Conservation (phyloP, 2,797 vertebrate species). For the Carcharodon carcharias region DNA sequence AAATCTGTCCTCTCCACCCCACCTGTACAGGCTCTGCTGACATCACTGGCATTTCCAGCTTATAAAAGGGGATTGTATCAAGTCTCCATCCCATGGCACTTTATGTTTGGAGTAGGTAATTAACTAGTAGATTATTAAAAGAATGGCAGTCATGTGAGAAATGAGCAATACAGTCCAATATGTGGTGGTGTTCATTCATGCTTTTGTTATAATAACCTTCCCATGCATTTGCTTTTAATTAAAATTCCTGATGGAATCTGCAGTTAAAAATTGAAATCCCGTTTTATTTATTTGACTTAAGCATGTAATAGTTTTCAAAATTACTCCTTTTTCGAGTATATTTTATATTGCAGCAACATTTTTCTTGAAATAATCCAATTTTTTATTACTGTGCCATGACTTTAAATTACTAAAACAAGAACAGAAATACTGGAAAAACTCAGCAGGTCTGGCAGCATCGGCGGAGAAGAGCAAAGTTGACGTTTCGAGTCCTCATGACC, state of each 20-base stretch:
- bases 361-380: not conserved
- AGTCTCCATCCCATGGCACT: too few species aligned
- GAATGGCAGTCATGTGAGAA: not conserved
- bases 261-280: not conserved
- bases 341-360: not conserved
- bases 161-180: not conserved
- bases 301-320: not conserved
- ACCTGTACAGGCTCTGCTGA: not conserved
- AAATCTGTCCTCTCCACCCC: not conserved
- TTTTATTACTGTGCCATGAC: not conserved
- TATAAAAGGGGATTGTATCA: too few species aligned
- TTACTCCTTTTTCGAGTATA: not conserved
- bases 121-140: not conserved
- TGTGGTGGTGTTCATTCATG: not conserved
- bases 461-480: too few species aligned
- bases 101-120: not conserved
- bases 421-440: too few species aligned
- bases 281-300: not conserved
- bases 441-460: too few species aligned
- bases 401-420: not conserved
- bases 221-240: not conserved
- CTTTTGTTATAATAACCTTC: not conserved
- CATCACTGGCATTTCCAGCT: conserved; percentile 32
- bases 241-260: not conserved
- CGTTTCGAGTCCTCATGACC: too few species aligned